phyloP scores from a whole-genome alignment of 2,797 vertebrate species.

The Psittacula echo region DNA sequence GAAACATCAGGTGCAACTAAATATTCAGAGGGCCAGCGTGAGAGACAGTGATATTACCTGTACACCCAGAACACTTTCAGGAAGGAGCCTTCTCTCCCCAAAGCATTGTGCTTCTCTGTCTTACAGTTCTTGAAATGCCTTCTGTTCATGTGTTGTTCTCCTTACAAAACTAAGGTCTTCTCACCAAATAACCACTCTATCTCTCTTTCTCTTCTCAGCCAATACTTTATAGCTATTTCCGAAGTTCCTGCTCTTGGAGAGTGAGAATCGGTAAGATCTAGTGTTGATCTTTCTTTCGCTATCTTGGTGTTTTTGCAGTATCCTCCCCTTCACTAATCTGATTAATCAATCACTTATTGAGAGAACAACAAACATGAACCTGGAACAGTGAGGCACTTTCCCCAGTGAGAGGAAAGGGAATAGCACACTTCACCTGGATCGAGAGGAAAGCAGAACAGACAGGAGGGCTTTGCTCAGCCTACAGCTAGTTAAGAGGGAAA shows the following conservation, averaged over 20 bases:
- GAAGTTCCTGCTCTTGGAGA: slow-evolving; percentile 98
- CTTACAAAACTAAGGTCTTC: neutral
- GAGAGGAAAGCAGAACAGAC: neutral
- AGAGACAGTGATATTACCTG: neutral
- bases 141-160: neutral
- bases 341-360: slow-evolving; percentile 50
- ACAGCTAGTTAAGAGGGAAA: neutral
- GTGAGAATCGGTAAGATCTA: slow-evolving; percentile 91
- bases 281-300: neutral
- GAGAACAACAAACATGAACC: slow-evolving; percentile 19
- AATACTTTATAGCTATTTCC: slow-evolving; percentile 93
- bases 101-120: neutral
- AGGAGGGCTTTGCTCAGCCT: neutral
- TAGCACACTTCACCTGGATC: neutral
- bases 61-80: neutral
- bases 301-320: neutral
- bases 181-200: neutral
- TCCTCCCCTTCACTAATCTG: neutral
- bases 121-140: neutral
- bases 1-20: neutral
- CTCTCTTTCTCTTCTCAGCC: slow-evolving; percentile 80
- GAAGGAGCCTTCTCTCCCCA: neutral
- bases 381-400: neutral
- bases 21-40: neutral
- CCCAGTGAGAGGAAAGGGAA: neutral